Evolutionary conservation across 2,888 invertebrate species (phyloP).

Genomic region (Cosmia trapezina): DNA sequence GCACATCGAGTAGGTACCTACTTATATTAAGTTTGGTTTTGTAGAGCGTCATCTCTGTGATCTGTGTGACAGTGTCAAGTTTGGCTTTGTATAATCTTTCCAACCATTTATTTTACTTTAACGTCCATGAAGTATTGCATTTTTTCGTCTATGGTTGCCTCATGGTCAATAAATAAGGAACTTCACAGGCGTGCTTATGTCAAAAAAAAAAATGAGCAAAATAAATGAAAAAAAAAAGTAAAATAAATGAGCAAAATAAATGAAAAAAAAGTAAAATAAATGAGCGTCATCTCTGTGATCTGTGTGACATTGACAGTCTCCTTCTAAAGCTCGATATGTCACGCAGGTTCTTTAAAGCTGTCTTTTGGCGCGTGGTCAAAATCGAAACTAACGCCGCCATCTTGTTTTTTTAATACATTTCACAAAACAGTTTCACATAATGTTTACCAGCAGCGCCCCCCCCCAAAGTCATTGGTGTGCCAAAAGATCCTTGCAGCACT

Average conservation of each 20-base stretch:
- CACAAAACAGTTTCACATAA: not conserved
- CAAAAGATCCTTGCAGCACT: not conserved
- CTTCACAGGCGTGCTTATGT: no score
- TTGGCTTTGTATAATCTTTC: no score
- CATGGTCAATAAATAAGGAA: no score
- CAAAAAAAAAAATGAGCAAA: no score
- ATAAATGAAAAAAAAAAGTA: no score
- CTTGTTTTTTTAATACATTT: not conserved
- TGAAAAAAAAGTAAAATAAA: no score
- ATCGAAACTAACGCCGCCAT: not conserved
- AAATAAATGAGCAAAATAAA: no score
- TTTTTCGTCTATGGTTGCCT: no score
- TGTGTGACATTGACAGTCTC: no score
- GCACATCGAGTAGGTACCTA: not conserved
- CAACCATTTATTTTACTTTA: no score
- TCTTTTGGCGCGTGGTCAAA: not conserved
- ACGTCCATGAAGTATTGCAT: no score
- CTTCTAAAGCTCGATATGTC: not conserved
- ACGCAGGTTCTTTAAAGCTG: not conserved
- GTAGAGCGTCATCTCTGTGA: not conserved
- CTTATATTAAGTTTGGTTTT: not conserved
- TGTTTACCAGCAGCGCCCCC: not conserved
- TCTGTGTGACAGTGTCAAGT: not conserved
- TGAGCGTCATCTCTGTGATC: no score
- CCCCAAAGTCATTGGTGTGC: not conserved